phyloP scores from a whole-genome alignment of 2,888 invertebrate species.

The Aphrophora alni region DNA sequence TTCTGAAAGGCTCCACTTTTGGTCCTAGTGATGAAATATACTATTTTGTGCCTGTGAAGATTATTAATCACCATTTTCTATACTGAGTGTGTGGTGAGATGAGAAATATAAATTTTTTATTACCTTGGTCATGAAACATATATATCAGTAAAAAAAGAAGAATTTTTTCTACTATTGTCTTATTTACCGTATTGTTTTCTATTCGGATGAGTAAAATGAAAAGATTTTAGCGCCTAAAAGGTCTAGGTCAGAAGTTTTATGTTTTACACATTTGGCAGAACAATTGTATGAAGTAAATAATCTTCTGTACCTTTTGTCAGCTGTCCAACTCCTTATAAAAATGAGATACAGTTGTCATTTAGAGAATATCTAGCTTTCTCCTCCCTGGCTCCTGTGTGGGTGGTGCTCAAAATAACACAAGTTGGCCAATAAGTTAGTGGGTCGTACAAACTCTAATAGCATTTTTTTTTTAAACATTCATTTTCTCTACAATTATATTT shows the following conservation, averaged over 20 bases:
- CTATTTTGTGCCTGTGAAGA: too few species aligned
- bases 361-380: background rate
- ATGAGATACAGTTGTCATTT: background rate
- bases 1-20: too few species aligned
- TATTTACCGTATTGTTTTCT: too few species aligned
- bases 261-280: background rate
- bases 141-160: too few species aligned
- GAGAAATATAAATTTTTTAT: too few species aligned
- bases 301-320: background rate
- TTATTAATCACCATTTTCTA: too few species aligned
- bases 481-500: background rate
- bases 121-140: too few species aligned
- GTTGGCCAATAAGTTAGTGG: conserved; percentile 27
- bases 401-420: conserved; percentile 32
- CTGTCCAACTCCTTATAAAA: background rate
- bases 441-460: conserved; percentile 29
- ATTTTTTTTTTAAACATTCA: background rate
- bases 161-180: too few species aligned
- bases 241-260: background rate
- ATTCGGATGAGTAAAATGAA: too few species aligned
- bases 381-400: background rate
- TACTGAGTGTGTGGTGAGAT: too few species aligned
- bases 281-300: background rate
- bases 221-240: too few species aligned
- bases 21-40: too few species aligned